Percentiles rank a stretch among this genome's conserved stretches.
phyloP scores from a whole-genome alignment of 2,113 vertebrate species.

The Takifugu flavidus region DNA sequence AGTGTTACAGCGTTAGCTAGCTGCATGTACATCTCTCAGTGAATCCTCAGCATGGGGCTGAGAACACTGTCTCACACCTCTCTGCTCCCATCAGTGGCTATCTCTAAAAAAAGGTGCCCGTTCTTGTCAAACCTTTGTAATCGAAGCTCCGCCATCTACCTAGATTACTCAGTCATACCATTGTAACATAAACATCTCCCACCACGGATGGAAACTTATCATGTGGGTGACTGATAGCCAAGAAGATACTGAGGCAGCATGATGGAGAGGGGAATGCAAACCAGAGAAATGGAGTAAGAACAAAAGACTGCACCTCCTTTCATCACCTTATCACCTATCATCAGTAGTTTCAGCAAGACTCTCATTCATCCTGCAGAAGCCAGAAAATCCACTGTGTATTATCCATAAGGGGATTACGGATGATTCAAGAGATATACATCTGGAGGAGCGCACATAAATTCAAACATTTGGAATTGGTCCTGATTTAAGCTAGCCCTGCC shows the following conservation, averaged over 20 bases:
- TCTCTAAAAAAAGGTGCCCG: slow-evolving; percentile 1
- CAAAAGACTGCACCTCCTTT: slow-evolving; percentile 48
- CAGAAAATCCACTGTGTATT: slow-evolving; percentile 46
- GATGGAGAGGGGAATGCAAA: slow-evolving; percentile 10
- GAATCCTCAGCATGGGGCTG: slow-evolving; percentile 4
- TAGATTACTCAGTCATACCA: background rate
- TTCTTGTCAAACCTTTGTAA: slow-evolving; percentile 25
- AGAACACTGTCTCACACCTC: slow-evolving; percentile 43
- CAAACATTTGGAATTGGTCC: slow-evolving; percentile 12
- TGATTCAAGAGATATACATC: slow-evolving; percentile 36
- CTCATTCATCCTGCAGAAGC: slow-evolving; percentile 13
- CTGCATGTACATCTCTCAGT: background rate
- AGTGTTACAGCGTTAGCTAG: slow-evolving; percentile 3
- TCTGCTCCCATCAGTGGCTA: background rate
- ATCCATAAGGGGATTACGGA: slow-evolving; percentile 62
- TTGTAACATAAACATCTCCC: slow-evolving; percentile 23
- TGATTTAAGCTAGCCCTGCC: slow-evolving; percentile 24
- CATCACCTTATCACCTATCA: slow-evolving; percentile 56
- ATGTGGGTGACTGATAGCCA: slow-evolving; percentile 33
- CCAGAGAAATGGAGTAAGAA: slow-evolving; percentile 9
- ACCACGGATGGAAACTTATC: slow-evolving; percentile 27
- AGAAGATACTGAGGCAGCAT: slow-evolving; percentile 15
- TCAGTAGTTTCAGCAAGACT: slow-evolving; percentile 42
- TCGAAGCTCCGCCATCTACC: background rate
- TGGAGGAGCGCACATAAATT: slow-evolving; percentile 28